Conservation (phyloP, 1,140 invertebrate species). For the Macrobrachium nipponense region DNA sequence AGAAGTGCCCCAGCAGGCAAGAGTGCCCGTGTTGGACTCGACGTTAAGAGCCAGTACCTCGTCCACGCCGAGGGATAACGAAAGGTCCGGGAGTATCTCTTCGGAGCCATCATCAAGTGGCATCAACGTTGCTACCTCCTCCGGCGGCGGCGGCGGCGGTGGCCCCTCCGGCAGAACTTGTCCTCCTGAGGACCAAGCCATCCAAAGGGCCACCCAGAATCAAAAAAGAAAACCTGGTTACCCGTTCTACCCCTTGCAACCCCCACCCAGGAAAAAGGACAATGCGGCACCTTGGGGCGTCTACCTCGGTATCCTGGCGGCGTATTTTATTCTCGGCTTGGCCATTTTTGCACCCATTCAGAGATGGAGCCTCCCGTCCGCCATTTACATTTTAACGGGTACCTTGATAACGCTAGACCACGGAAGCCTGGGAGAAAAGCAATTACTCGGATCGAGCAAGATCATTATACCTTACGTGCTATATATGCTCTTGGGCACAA, state of each 20-base stretch:
- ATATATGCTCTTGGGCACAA: conserved; percentile 47
- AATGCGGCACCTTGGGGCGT: conserved; percentile 36
- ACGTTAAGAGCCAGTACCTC: conserved; percentile 29
- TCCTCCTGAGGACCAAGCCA: neutral
- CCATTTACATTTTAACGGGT: conserved; percentile 44
- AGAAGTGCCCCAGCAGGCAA: conserved; percentile 33
- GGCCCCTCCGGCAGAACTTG: neutral
- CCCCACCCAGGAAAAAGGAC: neutral
- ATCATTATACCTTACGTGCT: conserved; percentile 48
- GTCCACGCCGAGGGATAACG: conserved; percentile 28
- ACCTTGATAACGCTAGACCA: conserved; percentile 50
- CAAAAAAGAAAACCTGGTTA: too few species aligned
- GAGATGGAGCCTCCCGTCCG: conserved; percentile 50
- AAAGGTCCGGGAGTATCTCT: conserved; percentile 15
- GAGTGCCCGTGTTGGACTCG: conserved; percentile 42
- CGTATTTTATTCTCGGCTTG: conserved; percentile 35
- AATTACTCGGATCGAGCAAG: conserved; percentile 40
- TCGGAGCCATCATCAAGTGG: neutral
- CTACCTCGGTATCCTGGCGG: conserved; percentile 39
- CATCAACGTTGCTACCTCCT: neutral
- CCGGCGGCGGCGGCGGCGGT: neutral
- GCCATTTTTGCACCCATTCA: conserved; percentile 50
- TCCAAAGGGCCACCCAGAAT: too few species aligned
- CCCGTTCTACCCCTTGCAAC: neutral
- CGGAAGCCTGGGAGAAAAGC: conserved; percentile 39